These are phyloP conservation scores for Pemphredon lugubris DNA, from an alignment of 2,888 invertebrate species.

Conservation along the genomic window DNA sequence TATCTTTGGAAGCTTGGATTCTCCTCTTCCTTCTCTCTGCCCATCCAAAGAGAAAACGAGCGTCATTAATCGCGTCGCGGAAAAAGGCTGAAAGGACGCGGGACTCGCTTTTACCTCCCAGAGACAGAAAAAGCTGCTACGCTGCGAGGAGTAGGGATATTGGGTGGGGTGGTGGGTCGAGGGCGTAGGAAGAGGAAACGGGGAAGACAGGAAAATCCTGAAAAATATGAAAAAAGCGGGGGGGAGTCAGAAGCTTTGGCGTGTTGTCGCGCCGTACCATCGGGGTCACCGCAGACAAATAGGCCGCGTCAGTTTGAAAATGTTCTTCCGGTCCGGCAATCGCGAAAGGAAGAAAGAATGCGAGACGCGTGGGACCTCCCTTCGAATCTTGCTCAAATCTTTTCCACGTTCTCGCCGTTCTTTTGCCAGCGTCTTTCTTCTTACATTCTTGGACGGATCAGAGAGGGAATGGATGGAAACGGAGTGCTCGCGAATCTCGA, in stretches of 20 bases:
- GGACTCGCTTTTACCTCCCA: slow-evolving; percentile 28
- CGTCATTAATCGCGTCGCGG: slow-evolving; percentile 57
- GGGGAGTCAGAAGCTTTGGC: slow-evolving; percentile 22
- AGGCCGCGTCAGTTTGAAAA: slow-evolving; percentile 59
- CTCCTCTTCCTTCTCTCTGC: slow-evolving; percentile 14
- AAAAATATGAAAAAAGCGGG: slow-evolving; percentile 50
- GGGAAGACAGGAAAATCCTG: slow-evolving; percentile 44
- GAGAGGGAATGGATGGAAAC: slow-evolving; percentile 41
- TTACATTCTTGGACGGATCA: slow-evolving; percentile 34
- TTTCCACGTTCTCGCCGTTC: slow-evolving; percentile 20
- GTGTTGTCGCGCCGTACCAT: slow-evolving; percentile 44
- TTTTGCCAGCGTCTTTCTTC: neutral
- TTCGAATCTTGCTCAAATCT: slow-evolving; percentile 34
- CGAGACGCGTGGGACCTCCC: slow-evolving; percentile 5
- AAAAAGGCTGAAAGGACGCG: slow-evolving; percentile 28
- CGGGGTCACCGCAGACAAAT: slow-evolving; percentile 57
- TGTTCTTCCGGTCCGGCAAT: slow-evolving; percentile 39
- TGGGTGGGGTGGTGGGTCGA: neutral
- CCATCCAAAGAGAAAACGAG: slow-evolving; percentile 59
- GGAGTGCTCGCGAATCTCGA: slow-evolving; percentile 55
- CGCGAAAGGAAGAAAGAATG: slow-evolving; percentile 27
- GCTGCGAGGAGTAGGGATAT: too few relatives aligned
- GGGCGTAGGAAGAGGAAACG: neutral
- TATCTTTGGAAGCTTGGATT: slow-evolving; percentile 9
- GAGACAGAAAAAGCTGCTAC: slow-evolving; percentile 29